Evolutionary conservation across 1,140 invertebrate genomes (phyloP).

Genomic region (Aphaenogaster floridana): DNA sequence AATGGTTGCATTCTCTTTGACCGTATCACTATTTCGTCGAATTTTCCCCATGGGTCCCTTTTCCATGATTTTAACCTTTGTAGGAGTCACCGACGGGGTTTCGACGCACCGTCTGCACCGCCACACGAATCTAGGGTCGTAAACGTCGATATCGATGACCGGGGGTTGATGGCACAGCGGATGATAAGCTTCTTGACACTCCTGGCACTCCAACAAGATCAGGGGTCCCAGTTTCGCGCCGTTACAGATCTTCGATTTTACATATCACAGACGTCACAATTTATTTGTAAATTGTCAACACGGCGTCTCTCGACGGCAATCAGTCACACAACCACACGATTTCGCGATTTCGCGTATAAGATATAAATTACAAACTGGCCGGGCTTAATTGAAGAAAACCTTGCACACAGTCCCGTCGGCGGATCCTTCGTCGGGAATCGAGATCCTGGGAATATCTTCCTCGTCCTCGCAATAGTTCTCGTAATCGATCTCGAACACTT

Average conservation of each 20-base stretch:
- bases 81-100: background rate
- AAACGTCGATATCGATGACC: conserved; percentile 74
- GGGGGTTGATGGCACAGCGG: conserved; percentile 79
- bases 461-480: conserved; percentile 68
- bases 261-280: background rate
- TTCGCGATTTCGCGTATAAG: background rate
- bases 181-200: conserved; percentile 79
- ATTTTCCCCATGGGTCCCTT: background rate
- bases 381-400: conserved; percentile 62
- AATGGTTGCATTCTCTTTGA: conserved; percentile 11
- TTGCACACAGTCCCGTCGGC: conserved; percentile 74
- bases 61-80: background rate
- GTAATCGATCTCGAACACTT: conserved; percentile 48
- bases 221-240: conserved; percentile 77
- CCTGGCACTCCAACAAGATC: conserved; percentile 79
- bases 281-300: background rate
- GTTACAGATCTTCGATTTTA: conserved; percentile 77
- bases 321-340: background rate
- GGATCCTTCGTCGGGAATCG: conserved; percentile 80
- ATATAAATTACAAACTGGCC: background rate
- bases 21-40: background rate
- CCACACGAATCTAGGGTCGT: conserved; percentile 78
- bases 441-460: conserved; percentile 77
- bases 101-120: conserved; percentile 73
- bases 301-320: background rate